Base-by-base conservation (phyloP, 2,797 vertebrate species). In the Coranthus polyacanthus region DNA sequence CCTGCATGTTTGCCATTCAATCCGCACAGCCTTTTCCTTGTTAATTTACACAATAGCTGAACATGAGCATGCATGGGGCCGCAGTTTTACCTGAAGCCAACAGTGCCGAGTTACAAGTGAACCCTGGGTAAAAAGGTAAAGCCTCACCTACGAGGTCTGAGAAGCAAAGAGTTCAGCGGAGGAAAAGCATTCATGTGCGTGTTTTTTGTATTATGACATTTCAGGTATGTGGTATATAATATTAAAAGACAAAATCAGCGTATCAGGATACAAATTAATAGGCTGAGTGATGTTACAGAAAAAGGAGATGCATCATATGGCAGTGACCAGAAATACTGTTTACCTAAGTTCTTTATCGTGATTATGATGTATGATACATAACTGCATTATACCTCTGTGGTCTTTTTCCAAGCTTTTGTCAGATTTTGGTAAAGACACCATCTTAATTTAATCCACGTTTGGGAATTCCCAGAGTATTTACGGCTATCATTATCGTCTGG, bases 1-100 rank as follows among this genome's bases (percentile, higher is more conserved):
- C 91, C 88, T 91, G 90, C 87, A 88, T 92, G 91, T 93, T 91
- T 88, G 91, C 90, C 86, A 93, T 94, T 94, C 92, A 91, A 93
- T 91, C 86, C 55, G 41, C 85, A 71, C 83, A 78, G 88, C 77
- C 75, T 87, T 91, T 89, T 89, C 78, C 91, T 90, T 92, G 91
- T 93, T 90, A 87, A 89, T 92, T 87, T 86, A 89, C 90, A 91
- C 93, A 92, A 93, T 88, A 80, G 87, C 72, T 72, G 89, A 92
- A 92, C 87, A 92, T 93, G 86, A 91, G 90, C 83, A 85, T 26
- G 75, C 86, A 90, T 76, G 78, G 83, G 85, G 88, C 88, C 80
- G 34, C 81, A 72, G 87, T 93, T 92, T 91, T 82, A 92, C 92
- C 93, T 75, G 78, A 64, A 94, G 92, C 92, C 76, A 93, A 81